These are phyloP conservation scores for Cataglyphis cursor DNA, from an alignment of 2,888 invertebrate genomes.

Conservation along the genomic window DNA sequence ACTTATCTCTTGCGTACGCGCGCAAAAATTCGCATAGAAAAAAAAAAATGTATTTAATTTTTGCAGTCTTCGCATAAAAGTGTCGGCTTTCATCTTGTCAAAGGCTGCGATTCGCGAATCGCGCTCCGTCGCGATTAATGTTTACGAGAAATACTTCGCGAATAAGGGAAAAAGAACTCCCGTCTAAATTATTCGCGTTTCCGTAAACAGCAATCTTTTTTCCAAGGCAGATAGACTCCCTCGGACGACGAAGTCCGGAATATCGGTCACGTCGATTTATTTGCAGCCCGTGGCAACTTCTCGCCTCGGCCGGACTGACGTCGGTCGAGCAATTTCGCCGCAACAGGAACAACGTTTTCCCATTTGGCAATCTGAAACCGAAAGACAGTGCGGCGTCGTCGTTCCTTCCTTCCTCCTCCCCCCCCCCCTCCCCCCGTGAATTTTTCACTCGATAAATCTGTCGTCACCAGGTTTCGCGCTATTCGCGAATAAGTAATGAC, in stretches of 20 bases:
- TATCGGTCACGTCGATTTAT: constrained; percentile 56
- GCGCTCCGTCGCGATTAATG: not conserved
- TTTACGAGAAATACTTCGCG: not conserved
- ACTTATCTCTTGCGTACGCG: not conserved
- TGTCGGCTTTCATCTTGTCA: not conserved
- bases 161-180: not conserved
- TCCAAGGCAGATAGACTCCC: constrained; percentile 22
- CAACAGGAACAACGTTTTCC: constrained; percentile 79
- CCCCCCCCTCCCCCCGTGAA: too few species aligned
- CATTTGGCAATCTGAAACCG: constrained; percentile 77
- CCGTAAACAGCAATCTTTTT: constrained; percentile 37
- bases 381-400: constrained; percentile 64
- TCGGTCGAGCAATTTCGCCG: constrained; percentile 63
- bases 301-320: constrained; percentile 42
- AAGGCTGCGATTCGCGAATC: not conserved
- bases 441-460: constrained; percentile 81
- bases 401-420: not conserved
- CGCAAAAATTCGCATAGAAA: not conserved
- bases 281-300: constrained; percentile 21
- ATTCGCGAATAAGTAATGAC: constrained; percentile 68
- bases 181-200: constrained; percentile 51
- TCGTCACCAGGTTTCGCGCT: constrained; percentile 63
- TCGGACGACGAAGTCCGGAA: constrained; percentile 14
- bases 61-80: not conserved
- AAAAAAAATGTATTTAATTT: constrained; percentile 30